These are phyloP conservation scores for Gephyroberyx darwinii DNA, from an alignment of 2,797 vertebrate genomes.

Conservation along the genomic window DNA sequence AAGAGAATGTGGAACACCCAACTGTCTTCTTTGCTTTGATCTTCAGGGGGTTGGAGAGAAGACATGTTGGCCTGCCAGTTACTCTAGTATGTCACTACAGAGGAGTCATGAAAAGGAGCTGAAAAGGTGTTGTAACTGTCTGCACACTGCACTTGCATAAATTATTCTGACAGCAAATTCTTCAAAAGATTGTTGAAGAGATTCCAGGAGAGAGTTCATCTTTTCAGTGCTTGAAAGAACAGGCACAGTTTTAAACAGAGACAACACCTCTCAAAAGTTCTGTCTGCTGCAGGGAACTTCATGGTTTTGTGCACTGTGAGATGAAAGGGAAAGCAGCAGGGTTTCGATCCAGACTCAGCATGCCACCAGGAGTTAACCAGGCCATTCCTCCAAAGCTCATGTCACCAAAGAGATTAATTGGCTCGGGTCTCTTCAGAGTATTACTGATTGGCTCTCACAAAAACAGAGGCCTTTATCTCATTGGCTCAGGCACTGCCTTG, in stretches of 20 bases:
- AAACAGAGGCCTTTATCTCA: slow-evolving; percentile 78
- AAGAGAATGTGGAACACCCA: slow-evolving; percentile 48
- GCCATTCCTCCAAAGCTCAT: slow-evolving; percentile 74
- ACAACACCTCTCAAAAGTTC: slow-evolving; percentile 66
- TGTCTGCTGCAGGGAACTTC: slow-evolving; percentile 52
- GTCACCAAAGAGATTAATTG: slow-evolving; percentile 81
- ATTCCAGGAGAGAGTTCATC: slow-evolving; percentile 60
- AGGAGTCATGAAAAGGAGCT: slow-evolving; percentile 35
- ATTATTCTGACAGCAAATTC: slow-evolving; percentile 73
- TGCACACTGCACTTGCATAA: slow-evolving; percentile 60
- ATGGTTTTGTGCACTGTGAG: slow-evolving; percentile 58
- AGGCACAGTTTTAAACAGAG: slow-evolving; percentile 70
- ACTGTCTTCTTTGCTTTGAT: slow-evolving; percentile 61
- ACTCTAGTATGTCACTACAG: slow-evolving; percentile 53
- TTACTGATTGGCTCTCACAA: slow-evolving; percentile 74
- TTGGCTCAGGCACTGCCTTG: slow-evolving; percentile 74
- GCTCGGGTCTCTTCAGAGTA: slow-evolving; percentile 67
- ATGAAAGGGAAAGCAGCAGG: slow-evolving; percentile 71
- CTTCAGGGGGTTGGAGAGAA: slow-evolving; percentile 41
- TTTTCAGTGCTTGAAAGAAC: slow-evolving; percentile 61
- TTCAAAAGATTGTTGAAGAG: slow-evolving; percentile 70
- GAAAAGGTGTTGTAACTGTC: slow-evolving; percentile 59
- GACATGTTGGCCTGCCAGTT: slow-evolving; percentile 64
- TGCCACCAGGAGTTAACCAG: slow-evolving; percentile 73
- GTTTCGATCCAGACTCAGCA: slow-evolving; percentile 68